A percentile compares a stretch with the other conserved stretches of the same genome.
These are phyloP conservation scores for Mycteria americana DNA, from an alignment of 2,797 vertebrate species.

Conservation along the genomic window DNA sequence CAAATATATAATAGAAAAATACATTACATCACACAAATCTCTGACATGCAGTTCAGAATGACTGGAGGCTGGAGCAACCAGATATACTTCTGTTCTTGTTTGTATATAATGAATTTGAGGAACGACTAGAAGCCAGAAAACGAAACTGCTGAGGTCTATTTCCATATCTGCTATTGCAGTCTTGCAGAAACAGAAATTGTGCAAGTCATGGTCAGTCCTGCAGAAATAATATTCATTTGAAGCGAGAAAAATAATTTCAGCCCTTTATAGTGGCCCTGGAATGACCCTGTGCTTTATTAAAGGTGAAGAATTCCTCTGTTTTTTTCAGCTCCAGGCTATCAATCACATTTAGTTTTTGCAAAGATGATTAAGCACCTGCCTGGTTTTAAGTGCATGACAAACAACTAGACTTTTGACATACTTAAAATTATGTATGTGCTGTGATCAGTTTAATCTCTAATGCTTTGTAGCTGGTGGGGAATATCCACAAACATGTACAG, in stretches of 20 bases:
- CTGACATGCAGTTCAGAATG: neutral
- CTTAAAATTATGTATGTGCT: neutral
- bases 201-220: neutral
- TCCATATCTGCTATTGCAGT: neutral
- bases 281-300: neutral
- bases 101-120: neutral
- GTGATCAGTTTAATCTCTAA: neutral
- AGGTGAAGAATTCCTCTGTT: neutral
- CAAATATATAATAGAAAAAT: neutral
- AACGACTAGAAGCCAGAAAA: neutral
- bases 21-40: neutral
- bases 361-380: neutral
- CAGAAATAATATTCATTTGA: neutral
- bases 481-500: fast-evolving
- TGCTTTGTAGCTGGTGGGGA: neutral
- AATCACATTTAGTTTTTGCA: neutral
- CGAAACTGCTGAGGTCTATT: neutral
- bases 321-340: neutral
- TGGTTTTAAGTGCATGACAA: neutral
- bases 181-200: neutral
- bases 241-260: neutral
- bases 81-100: neutral
- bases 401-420: neutral
- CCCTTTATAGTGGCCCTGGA: neutral
- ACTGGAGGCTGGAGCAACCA: neutral